Conservation (phyloP, 1,140 invertebrate species). For the Ceratina calcarata region DNA sequence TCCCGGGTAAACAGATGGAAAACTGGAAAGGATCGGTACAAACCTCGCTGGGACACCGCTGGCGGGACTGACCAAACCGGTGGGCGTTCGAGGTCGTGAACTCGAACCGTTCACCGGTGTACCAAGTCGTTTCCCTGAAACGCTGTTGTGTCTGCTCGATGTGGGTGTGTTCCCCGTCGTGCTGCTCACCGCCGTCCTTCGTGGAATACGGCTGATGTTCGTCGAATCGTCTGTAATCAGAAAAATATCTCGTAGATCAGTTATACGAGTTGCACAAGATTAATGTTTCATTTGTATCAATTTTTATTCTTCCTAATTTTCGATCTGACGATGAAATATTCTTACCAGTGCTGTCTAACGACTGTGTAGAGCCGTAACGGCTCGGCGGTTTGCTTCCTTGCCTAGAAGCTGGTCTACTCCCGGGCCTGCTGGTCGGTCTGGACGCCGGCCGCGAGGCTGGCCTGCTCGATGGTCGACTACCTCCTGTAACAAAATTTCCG, state of each 20-base stretch:
- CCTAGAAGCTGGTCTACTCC: slow-evolving; percentile 90
- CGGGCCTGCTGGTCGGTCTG: slow-evolving; percentile 84
- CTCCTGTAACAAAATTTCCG: slow-evolving; percentile 64
- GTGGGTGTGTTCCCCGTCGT: slow-evolving; percentile 78
- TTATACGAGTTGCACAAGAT: too few species aligned
- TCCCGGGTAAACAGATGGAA: background rate
- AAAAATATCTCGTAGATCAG: too few species aligned
- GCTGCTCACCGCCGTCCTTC: slow-evolving; percentile 82
- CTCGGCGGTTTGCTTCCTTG: slow-evolving; percentile 93
- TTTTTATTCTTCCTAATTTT: too few species aligned
- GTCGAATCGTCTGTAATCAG: slow-evolving; percentile 71
- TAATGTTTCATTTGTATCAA: too few species aligned
- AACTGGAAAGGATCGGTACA: slow-evolving; percentile 19
- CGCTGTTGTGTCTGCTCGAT: slow-evolving; percentile 77
- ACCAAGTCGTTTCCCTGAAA: slow-evolving; percentile 73
- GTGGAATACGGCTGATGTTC: slow-evolving; percentile 88
- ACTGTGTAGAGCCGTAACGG: slow-evolving; percentile 94
- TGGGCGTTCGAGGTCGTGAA: slow-evolving; percentile 87
- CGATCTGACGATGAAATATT: background rate
- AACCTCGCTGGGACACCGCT: slow-evolving; percentile 85
- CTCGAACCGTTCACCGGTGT: slow-evolving; percentile 80
- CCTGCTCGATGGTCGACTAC: slow-evolving; percentile 81
- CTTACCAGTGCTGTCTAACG: slow-evolving; percentile 92
- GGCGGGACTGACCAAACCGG: slow-evolving; percentile 85
- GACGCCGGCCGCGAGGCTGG: slow-evolving; percentile 86